Percentiles rank a stretch among this genome's conserved stretches.
These are phyloP conservation scores for Colossoma macropomum DNA, from an alignment of 2,113 vertebrate species.

Conservation along the genomic window DNA sequence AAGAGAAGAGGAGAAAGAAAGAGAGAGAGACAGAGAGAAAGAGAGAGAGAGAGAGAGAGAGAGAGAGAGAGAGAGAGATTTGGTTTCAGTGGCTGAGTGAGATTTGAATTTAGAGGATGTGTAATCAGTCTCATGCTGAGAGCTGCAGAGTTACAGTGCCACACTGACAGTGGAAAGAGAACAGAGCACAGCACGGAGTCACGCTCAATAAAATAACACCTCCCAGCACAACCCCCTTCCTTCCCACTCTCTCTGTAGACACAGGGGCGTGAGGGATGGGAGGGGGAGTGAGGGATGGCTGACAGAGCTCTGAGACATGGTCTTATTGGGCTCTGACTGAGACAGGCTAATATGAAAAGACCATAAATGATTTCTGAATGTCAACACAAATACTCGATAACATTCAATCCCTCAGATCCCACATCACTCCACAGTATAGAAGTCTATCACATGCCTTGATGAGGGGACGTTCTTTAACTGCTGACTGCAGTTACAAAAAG, in stretches of 20 bases:
- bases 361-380: neutral
- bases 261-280: too few relatives aligned
- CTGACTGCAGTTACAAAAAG: neutral
- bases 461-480: neutral
- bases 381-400: neutral
- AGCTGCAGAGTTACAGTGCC: slow-evolving; percentile 31
- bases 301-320: neutral
- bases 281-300: neutral
- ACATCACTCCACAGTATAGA: neutral
- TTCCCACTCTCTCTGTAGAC: neutral
- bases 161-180: slow-evolving; percentile 2
- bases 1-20: too few relatives aligned
- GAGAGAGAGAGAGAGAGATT: slow-evolving; percentile 8
- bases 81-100: neutral
- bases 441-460: neutral
- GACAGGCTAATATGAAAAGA: neutral
- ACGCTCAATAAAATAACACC: slow-evolving; percentile 20
- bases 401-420: neutral
- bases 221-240: neutral
- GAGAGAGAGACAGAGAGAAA: slow-evolving; percentile 74
- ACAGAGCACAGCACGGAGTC: slow-evolving; percentile 34
- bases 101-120: slow-evolving; percentile 29
- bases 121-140: slow-evolving; percentile 49
- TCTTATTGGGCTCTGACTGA: slow-evolving; percentile 20
- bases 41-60: neutral